Evolutionary conservation across 2,113 vertebrate species (phyloP), one percentile per base, ranked within the genome.

Genomic region (Corapipo altera): DNA sequence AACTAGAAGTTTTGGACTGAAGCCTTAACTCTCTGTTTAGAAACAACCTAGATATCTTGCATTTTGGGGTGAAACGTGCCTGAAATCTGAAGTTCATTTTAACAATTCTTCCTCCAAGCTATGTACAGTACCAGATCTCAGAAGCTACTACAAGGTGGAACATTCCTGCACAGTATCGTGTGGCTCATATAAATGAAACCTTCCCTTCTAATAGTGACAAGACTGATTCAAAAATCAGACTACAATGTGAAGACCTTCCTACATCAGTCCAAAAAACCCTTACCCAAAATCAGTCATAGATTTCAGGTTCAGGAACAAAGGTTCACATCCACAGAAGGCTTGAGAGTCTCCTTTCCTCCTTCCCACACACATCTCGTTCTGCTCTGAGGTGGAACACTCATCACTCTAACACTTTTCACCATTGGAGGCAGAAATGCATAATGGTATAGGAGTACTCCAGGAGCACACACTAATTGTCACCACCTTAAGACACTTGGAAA

Each of bases 41-140:
- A 37, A 46, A 32, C 23, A 21, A 43, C 7, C 5, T 11, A 15
- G 5, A 15, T 41, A 15, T 41, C 24, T 54, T 44, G 5, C 5
- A 19, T 69, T 92, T 69, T 8, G 9, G 15, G 27, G 9, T 39
- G 18, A 88, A 85, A 18, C 0, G 0, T 4, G 1, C 5, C 41
- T 24, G 23, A 84, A 86, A 74, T 15, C 9, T 37, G 6, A 62
- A 62, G 59, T 44, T 66, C 7, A 8, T 41, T 37, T 66, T 12
- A 73, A 44, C 4, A 81, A n/a, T 30, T 76, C 12, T 20, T 19
- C 15, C 32, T 73, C 8, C 46, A 49, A 41, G 12, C 5, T 30
- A 43, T 0, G 18, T 1, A 19, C 1, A 41, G 11, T 14, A 43
- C 19, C 15, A 27, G 8, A 37, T 11, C 15, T 57, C 65, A 33